Percentiles rank a stretch among this genome's conserved stretches.
Conservation (phyloP, 2,797 vertebrate genomes). For the Hemibagrus guttatus region DNA sequence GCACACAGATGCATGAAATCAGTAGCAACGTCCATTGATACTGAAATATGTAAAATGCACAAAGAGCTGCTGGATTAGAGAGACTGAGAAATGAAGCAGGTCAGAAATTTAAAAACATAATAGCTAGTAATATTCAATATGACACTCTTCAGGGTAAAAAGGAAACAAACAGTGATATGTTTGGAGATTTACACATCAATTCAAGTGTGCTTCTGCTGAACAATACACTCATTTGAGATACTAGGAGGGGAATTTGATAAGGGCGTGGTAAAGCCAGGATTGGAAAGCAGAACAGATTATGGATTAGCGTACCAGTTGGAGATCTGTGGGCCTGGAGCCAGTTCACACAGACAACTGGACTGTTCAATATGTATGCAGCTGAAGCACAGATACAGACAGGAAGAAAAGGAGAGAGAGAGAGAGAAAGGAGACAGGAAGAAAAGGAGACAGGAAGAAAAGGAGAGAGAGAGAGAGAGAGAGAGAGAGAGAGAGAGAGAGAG, state of each 20-base stretch:
- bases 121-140: too few species aligned
- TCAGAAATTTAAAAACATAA: not conserved
- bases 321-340: conserved; percentile 56
- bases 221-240: not conserved
- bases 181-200: not conserved
- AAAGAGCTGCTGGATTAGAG: not conserved
- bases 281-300: conserved; percentile 4
- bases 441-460: conserved; percentile 22
- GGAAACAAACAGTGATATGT: not conserved
- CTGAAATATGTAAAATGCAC: not conserved
- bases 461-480: conserved; percentile 15
- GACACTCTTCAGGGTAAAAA: not conserved
- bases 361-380: conserved; percentile 65
- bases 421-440: conserved; percentile 23
- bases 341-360: conserved; percentile 57
- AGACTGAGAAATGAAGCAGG: not conserved
- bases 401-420: conserved; percentile 29
- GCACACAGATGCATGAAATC: not conserved
- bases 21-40: not conserved
- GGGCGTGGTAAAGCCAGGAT: not conserved
- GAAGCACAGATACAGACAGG: conserved; percentile 49
- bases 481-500: conserved; percentile 7
- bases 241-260: not conserved
- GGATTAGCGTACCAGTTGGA: conserved; percentile 64
- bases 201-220: not conserved